A percentile compares a stretch with the other conserved stretches of the same genome.
These are phyloP conservation scores for Petrolisthes manimaculis DNA, from an alignment of 2,888 invertebrate genomes.

Conservation along the genomic window DNA sequence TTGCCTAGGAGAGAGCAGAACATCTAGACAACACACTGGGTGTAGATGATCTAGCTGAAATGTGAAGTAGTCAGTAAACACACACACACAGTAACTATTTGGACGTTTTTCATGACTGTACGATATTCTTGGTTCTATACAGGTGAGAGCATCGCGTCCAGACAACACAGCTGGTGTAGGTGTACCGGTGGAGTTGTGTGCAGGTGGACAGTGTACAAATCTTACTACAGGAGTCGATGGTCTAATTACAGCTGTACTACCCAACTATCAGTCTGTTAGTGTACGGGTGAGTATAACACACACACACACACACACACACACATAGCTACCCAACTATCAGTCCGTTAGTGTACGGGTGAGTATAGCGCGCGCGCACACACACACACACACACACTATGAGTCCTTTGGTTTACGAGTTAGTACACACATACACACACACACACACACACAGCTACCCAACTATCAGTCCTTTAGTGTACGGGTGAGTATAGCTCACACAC, in stretches of 20 bases:
- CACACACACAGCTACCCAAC: not conserved
- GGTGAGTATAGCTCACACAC: not conserved
- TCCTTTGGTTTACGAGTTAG: too few relatives aligned
- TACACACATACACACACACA: too few relatives aligned
- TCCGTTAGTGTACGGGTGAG: too few relatives aligned
- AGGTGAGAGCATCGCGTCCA: conserved; percentile 37
- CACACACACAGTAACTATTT: too few relatives aligned
- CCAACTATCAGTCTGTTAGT: conserved; percentile 13
- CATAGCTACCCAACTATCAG: too few relatives aligned
- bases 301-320: too few relatives aligned
- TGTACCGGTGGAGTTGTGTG: conserved; percentile 47
- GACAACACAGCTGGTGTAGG: conserved; percentile 38
- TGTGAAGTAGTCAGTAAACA: too few relatives aligned
- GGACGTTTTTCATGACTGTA: too few relatives aligned
- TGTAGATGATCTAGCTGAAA: not conserved
- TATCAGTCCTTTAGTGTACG: not conserved
- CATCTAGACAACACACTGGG: too few relatives aligned
- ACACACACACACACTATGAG: too few relatives aligned
- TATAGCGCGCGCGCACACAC: too few relatives aligned
- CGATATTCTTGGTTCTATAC: not conserved
- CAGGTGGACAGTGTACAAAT: conserved; percentile 36
- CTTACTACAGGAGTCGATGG: conserved; percentile 36
- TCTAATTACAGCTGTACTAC: conserved; percentile 20
- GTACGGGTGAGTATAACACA: conserved; percentile 14
- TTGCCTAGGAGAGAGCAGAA: too few relatives aligned